Evolutionary conservation across 2,888 invertebrate species (phyloP).

Genomic region (Auanema freiburgensis): DNA sequence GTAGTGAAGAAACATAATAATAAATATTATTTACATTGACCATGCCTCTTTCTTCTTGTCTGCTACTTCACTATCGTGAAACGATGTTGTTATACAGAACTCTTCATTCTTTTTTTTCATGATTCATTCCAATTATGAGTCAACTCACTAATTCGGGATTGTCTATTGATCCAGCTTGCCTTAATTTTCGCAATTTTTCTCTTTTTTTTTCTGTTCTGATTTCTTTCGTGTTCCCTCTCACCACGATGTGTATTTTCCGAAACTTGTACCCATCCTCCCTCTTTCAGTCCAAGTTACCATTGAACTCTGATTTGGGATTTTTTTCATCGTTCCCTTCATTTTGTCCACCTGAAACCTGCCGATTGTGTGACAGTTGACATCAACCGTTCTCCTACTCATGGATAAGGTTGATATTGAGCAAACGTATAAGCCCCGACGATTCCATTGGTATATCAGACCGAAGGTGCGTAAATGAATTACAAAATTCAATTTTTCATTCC

Average conservation of each 20-base stretch:
- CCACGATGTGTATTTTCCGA: not conserved
- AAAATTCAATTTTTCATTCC: not conserved
- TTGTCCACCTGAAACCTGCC: slow-evolving; percentile 12
- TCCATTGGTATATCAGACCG: slow-evolving; percentile 19
- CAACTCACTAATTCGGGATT: too few relatives aligned
- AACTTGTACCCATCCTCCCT: not conserved
- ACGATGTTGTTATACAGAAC: too few relatives aligned
- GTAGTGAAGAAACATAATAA: not conserved
- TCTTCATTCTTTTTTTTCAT: too few relatives aligned
- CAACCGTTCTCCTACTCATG: not conserved
- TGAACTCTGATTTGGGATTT: slow-evolving; percentile 13
- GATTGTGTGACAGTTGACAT: not conserved
- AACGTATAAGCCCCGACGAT: slow-evolving; percentile 7
- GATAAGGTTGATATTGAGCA: slow-evolving; percentile 5
- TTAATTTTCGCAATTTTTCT: too few relatives aligned
- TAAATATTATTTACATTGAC: not conserved
- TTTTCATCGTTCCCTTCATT: slow-evolving; percentile 20
- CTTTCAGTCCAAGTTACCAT: slow-evolving; percentile 2
- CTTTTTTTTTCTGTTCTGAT: too few relatives aligned
- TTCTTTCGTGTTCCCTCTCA: too few relatives aligned
- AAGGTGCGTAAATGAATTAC: slow-evolving; percentile 11
- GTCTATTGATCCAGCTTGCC: too few relatives aligned
- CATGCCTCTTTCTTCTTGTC: not conserved
- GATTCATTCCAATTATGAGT: too few relatives aligned
- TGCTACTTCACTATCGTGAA: too few relatives aligned